phyloP scores from a whole-genome alignment of 1,140 invertebrate genomes.

The Trichonephila inaurata region DNA sequence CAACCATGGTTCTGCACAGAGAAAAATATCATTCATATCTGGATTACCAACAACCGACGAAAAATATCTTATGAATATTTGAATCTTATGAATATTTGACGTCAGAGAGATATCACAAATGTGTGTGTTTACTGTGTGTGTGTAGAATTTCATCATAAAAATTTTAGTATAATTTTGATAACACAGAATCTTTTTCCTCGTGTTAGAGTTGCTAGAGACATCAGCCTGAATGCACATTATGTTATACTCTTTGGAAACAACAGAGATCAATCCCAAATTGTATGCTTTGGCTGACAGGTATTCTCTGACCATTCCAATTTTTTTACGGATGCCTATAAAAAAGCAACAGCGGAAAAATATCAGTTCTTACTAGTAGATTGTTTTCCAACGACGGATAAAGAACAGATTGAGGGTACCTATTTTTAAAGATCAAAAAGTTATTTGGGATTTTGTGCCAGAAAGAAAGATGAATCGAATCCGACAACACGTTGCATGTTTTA shows the following conservation, averaged over 20 bases:
- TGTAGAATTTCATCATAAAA: too few species aligned
- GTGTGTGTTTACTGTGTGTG: too few species aligned
- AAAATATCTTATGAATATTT: too few species aligned
- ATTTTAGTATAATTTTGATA: too few species aligned
- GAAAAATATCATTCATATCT: too few species aligned
- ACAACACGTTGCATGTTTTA: neutral
- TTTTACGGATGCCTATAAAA: neutral
- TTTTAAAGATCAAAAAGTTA: neutral
- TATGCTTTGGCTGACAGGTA: neutral
- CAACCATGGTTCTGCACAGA: too few species aligned
- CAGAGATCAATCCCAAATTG: neutral
- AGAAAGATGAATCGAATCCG: neutral
- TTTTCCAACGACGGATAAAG: neutral
- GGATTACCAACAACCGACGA: too few species aligned
- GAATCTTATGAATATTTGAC: too few species aligned
- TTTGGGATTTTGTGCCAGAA: neutral
- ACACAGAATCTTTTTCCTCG: too few species aligned
- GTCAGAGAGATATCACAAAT: too few species aligned
- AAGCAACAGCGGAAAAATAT: too few species aligned
- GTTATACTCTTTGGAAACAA: neutral
- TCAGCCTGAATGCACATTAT: neutral
- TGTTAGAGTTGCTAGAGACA: neutral
- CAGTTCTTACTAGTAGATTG: neutral
- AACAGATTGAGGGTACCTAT: neutral
- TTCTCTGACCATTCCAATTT: neutral